These are phyloP conservation scores for Cylloceria caligata DNA, from an alignment of 2,888 invertebrate genomes.

Conservation along the genomic window DNA sequence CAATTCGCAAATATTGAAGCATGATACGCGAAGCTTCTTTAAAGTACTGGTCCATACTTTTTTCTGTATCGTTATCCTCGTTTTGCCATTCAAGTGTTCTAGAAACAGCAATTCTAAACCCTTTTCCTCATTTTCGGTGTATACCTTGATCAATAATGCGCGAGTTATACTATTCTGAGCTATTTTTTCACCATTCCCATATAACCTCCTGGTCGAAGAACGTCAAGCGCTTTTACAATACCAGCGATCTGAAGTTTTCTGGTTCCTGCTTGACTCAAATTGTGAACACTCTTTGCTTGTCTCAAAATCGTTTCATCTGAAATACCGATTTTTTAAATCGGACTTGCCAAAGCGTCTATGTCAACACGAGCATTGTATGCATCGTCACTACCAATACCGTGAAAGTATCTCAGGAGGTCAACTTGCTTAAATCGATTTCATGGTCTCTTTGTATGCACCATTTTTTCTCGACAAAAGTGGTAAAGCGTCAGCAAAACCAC, in stretches of 20 bases:
- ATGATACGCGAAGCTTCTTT: too few species aligned
- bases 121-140: constrained; percentile 17
- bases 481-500: constrained; percentile 15
- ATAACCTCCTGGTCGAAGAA: constrained; percentile 15
- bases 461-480: constrained; percentile 25
- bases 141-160: constrained; percentile 15
- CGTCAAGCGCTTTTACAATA: constrained; percentile 16
- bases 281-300: constrained; percentile 14
- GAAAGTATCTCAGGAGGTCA: constrained; percentile 14
- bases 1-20: too few species aligned
- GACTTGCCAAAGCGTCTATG: background rate
- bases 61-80: constrained; percentile 18
- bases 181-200: constrained; percentile 17
- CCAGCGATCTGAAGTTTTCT: constrained; percentile 7
- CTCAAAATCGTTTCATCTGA: background rate
- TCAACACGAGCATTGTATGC: constrained; percentile 25
- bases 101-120: constrained; percentile 12
- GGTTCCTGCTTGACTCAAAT: background rate
- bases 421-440: too few species aligned
- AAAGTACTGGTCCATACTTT: constrained; percentile 1
- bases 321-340: constrained; percentile 9
- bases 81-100: constrained; percentile 10
- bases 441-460: too few species aligned
- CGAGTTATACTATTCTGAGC: constrained; percentile 6
- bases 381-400: background rate